phyloP scores from a whole-genome alignment of 2,888 invertebrate genomes.

The Pseudococcus longispinus region DNA sequence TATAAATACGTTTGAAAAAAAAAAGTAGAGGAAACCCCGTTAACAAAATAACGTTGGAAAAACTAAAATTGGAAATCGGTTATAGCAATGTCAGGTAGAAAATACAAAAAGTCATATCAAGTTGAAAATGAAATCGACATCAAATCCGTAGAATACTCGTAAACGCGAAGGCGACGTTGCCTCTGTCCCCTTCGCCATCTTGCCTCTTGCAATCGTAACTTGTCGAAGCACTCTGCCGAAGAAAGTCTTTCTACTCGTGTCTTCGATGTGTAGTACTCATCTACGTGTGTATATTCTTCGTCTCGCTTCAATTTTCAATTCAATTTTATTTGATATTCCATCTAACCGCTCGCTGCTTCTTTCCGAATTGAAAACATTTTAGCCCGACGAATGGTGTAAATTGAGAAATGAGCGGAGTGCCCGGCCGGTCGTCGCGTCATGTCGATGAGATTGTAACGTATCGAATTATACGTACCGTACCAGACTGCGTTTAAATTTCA shows the following conservation, averaged over 20 bases:
- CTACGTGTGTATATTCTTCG: neutral
- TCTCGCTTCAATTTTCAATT: slow-evolving; percentile 47
- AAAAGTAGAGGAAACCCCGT: neutral
- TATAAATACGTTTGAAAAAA: neutral
- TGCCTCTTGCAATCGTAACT: slow-evolving; percentile 24
- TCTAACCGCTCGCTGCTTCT: slow-evolving; percentile 45
- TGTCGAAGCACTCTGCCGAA: slow-evolving; percentile 10
- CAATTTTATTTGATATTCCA: slow-evolving; percentile 55
- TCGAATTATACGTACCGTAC: slow-evolving; percentile 19
- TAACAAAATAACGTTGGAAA: slow-evolving; percentile 52
- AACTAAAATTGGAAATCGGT: slow-evolving; percentile 54
- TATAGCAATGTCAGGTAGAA: slow-evolving; percentile 54
- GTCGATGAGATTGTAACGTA: neutral
- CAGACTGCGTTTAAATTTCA: slow-evolving; percentile 18
- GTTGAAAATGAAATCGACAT: slow-evolving; percentile 55
- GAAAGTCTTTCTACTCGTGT: neutral
- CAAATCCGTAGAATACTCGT: slow-evolving; percentile 47
- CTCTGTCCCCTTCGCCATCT: neutral
- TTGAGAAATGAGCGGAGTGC: slow-evolving; percentile 9
- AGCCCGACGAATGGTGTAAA: neutral
- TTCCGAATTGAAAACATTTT: slow-evolving; percentile 40
- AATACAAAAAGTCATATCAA: slow-evolving; percentile 54
- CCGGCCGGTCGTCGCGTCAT: neutral
- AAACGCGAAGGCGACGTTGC: neutral
- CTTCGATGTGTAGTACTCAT: too few relatives aligned